These are phyloP conservation scores for Galerucella calmariensis DNA, from an alignment of 2,888 invertebrate genomes.

Conservation along the genomic window DNA sequence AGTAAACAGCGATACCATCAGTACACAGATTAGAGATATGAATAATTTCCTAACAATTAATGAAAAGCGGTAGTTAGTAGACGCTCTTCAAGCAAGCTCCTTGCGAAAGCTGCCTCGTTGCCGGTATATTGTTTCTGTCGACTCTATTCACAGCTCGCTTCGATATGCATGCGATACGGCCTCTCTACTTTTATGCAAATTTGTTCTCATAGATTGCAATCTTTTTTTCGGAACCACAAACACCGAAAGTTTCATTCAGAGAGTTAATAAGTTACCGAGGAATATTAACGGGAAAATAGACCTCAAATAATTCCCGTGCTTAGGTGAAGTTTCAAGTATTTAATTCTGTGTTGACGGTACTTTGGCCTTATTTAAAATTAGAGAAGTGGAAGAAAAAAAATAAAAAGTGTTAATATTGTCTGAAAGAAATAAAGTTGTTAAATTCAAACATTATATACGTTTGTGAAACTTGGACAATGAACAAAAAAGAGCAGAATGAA, in stretches of 20 bases:
- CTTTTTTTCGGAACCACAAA: slow-evolving; percentile 46
- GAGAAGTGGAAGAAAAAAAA: too few species aligned
- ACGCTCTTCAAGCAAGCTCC: slow-evolving; percentile 61
- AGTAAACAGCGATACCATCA: slow-evolving; percentile 62
- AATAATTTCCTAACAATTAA: slow-evolving; percentile 64
- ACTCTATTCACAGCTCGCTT: slow-evolving; percentile 58
- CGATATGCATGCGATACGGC: slow-evolving; percentile 60
- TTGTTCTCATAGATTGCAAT: slow-evolving; percentile 60
- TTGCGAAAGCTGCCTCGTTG: slow-evolving; percentile 53
- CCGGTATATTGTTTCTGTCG: slow-evolving; percentile 60
- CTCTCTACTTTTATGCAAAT: slow-evolving; percentile 61
- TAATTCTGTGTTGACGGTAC: slow-evolving; percentile 13
- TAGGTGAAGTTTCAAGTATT: slow-evolving; percentile 9
- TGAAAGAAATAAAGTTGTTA: too few species aligned
- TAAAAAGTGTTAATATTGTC: too few species aligned
- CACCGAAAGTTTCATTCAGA: slow-evolving; percentile 19
- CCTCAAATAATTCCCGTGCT: slow-evolving; percentile 14
- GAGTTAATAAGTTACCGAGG: slow-evolving; percentile 26
- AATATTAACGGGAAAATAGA: slow-evolving; percentile 17
- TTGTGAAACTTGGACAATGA: too few species aligned
- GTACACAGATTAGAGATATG: slow-evolving; percentile 63
- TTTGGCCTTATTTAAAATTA: slow-evolving; percentile 14
- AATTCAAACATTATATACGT: too few species aligned
- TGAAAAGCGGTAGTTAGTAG: slow-evolving; percentile 60
- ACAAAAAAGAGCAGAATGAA: too few species aligned